A percentile compares a stretch with the other conserved stretches of the same genome.
These are phyloP conservation scores for Urocynchramus pylzowi DNA, from an alignment of 2,113 vertebrate species.

Conservation along the genomic window DNA sequence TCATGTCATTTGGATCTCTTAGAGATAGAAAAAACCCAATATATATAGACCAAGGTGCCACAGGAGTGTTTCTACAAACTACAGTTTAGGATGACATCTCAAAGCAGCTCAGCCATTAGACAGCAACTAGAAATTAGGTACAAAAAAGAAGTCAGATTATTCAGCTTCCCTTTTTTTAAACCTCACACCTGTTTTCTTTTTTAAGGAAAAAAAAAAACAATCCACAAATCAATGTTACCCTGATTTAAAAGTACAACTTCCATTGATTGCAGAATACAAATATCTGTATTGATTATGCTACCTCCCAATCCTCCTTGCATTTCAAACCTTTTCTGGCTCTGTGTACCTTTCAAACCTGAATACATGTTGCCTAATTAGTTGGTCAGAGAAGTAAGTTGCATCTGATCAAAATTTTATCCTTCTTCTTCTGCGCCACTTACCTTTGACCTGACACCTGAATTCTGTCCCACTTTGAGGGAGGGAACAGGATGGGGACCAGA, in stretches of 20 bases:
- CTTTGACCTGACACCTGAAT: background rate
- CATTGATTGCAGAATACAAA: slow-evolving; percentile 23
- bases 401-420: background rate
- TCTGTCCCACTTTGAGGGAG: background rate
- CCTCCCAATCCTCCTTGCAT: background rate
- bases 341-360: background rate
- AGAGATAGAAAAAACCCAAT: background rate
- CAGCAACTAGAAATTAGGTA: background rate
- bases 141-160: background rate
- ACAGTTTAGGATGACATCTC: background rate
- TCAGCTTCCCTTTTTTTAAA: background rate
- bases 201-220: background rate
- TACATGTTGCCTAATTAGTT: background rate
- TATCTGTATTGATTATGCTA: slow-evolving; percentile 6
- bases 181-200: background rate
- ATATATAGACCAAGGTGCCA: background rate
- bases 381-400: background rate
- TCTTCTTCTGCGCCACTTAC: background rate
- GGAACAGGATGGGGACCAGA: background rate
- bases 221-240: background rate
- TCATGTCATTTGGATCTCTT: background rate
- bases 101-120: background rate
- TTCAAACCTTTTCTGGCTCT: background rate
- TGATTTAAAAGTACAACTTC: slow-evolving; percentile 25
- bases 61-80: background rate